Conservation (phyloP, 2,113 vertebrate species). For the Seriola aureovittata region DNA sequence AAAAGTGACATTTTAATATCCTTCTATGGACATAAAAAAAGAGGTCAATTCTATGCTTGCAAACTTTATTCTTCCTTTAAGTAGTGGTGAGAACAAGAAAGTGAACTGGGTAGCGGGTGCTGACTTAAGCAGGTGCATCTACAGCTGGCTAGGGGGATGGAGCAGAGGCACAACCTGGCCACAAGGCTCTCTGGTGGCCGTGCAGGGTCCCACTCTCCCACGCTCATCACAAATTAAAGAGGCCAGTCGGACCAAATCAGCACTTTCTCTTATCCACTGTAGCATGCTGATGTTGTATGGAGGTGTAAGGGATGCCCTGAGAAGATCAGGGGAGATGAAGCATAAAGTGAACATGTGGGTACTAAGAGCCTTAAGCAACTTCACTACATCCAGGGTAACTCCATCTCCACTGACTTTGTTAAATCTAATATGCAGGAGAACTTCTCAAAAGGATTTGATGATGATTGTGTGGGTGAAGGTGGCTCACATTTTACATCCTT, state of each 20-base stretch:
- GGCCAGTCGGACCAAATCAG: constrained; percentile 68
- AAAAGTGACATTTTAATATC: constrained; percentile 17
- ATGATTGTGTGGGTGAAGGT: not conserved
- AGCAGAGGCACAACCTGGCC: constrained; percentile 60
- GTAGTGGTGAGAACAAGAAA: constrained; percentile 10
- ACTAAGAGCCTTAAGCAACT: constrained; percentile 43
- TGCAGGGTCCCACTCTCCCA: constrained; percentile 61
- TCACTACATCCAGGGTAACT: constrained; percentile 9
- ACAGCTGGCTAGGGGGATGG: constrained; percentile 63
- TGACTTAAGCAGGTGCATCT: constrained; percentile 68
- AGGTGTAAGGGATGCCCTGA: constrained; percentile 48
- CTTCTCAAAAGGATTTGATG: constrained; percentile 13
- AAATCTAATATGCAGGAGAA: constrained; percentile 15
- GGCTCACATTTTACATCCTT: not conserved
- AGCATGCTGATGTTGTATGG: constrained; percentile 51
- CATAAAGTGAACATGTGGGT: constrained; percentile 58
- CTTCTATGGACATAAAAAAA: not conserved
- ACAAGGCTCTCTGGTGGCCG: constrained; percentile 54
- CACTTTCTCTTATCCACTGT: constrained; percentile 65
- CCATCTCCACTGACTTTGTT: constrained; percentile 18
- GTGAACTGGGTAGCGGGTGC: constrained; percentile 27
- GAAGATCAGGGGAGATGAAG: constrained; percentile 67
- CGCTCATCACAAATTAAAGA: constrained; percentile 77
- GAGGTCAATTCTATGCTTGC: constrained; percentile 18
- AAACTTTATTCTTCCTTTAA: constrained; percentile 4